Evolutionary conservation across 2,113 vertebrate species (phyloP), one percentile per base, ranked within the genome.

Genomic region (Arvicanthis niloticus): DNA sequence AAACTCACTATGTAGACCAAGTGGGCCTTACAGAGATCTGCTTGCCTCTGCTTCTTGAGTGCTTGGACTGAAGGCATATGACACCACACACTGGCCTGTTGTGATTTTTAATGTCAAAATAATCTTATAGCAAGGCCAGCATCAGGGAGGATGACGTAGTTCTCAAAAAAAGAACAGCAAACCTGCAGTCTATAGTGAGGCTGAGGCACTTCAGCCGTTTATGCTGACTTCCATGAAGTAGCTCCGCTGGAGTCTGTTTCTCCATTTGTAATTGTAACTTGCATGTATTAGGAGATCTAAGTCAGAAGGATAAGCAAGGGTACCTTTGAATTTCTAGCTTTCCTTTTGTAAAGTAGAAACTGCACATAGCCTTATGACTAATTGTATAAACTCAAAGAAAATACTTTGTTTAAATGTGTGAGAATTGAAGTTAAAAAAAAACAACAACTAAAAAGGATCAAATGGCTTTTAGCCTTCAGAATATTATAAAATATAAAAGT

Each of bases 401-500:
- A 89, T 42, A 8, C 68, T 92, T 70, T 85, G 87, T 90, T 56
- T 81, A 24, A 80, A 85, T 76, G 16, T 80, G 3, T 86, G 34
- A 26, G 7, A 10, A 34, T 70, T 92, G 42, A 45, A 12, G 7
- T 37, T 15, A 29, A 68, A 68, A 21, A 10, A 29, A 58, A 7
- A 58, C 3, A 86, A 42, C 3, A 89, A 72, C 40, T 87, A 26
- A 77, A 87, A 93, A 51, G 22, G 16, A 40, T 89, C 22, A 62
- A 73, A 29, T 91, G 45, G 40, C 89, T 93, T 51, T 51, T 73
- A 93, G 96, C 68, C 77, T 45, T 48, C 40, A 48, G 76, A 93
- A 68, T 60, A 42, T 56, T 87, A 56, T 68, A 80, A 88, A 96
- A 76, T 19, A 40, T 89, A 93, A 70, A 48, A 77, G 31, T 81